Base-by-base conservation (phyloP, 2,888 invertebrate species). In the Nephrotoma appendiculata region DNA sequence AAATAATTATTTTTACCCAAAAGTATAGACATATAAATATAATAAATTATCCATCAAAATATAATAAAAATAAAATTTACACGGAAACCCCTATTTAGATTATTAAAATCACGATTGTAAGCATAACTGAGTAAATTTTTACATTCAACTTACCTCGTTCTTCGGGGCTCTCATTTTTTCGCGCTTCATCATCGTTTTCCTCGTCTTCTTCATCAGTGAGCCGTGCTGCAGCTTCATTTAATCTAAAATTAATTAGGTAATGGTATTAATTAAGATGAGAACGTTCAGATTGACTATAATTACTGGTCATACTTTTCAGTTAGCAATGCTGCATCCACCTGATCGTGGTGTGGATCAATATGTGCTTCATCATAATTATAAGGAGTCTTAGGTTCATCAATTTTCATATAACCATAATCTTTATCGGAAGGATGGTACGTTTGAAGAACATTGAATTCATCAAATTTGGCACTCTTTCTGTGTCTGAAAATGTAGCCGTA, bases 351-450 rank as follows among this genome's bases (percentile, higher is more conserved):
- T 88, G 91, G 95, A 71, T 71, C 71, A 83, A 93, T 92, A 83
- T 93, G 93, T 43, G 93, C 93, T 88, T 95, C 95, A 85, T 92
- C 93, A 86, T 94, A 91, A 89, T 95, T 95, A 89, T 91, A 94
- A 57, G 99, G 99, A 42, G 99, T 99, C 92, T 99, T 99, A 1
- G 99, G 99, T 92, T 99, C 99, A 89, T 98, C 97, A 88, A 96
- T 95, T 92, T 99, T 99, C 98, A 99, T 99, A 90, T 98, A 98
- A 7, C 99, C 99, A 92, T 99, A 99, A 92, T 99, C 99, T 92
- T 99, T 99, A 91, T 98, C 98, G 41, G 96, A 94, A 83, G 99
- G 99, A 93, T 99, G 99, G 90, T 98, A 95, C 0, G 99, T 99
- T 89, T 98, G 98, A 89, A 99, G 94, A 88, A 99, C 99, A 92